Evolutionary conservation across 1,140 invertebrate species (phyloP), one percentile per base, ranked within the genome.

Genomic region (Sycobia sp.): DNA sequence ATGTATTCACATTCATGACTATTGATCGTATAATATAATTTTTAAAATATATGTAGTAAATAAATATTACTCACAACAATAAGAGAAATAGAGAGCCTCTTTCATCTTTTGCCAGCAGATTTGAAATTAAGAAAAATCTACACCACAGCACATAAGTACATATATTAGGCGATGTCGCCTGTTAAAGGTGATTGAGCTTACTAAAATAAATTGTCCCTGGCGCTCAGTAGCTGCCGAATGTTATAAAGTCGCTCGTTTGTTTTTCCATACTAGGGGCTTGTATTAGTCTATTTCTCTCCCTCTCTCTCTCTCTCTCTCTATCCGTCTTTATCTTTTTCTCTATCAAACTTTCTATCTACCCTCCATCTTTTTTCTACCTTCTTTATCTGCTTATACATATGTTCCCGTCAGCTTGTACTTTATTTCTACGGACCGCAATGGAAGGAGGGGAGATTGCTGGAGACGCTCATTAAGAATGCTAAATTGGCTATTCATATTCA

Each of bases 401-500:
- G 84, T 84, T 85, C 80, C 82, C 81, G 82, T 84, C 84, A 85
- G 84, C 78, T 59, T 81, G 80, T 75, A 83, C 81, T 86, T 86
- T 86, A 84, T 86, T 86, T 86, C 83, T 76, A 71, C 25, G 78
- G 78, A 81, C 78, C n/a, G n/a, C n/a, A n/a, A n/a, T n/a, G n/a
- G n/a, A n/a, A n/a, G n/a, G n/a, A n/a, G n/a, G n/a, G n/a, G n/a
- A n/a, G n/a, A n/a, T n/a, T n/a, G n/a, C n/a, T n/a, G n/a, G 76
- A 55, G 41, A n/a, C 23, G 74, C 87, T 89, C 87, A 90, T 90
- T 89, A 89, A 84, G 83, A 85, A 90, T 90, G 88, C 88, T 89
- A 90, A 90, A 90, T 88, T 88, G 86, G 85, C 88, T 87, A 90
- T 90, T 90, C 89, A 90, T 90, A 90, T 90, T 90, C 88, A 89